phyloP scores from a whole-genome alignment of 2,797 vertebrate genomes.

The Xenops minutus region DNA sequence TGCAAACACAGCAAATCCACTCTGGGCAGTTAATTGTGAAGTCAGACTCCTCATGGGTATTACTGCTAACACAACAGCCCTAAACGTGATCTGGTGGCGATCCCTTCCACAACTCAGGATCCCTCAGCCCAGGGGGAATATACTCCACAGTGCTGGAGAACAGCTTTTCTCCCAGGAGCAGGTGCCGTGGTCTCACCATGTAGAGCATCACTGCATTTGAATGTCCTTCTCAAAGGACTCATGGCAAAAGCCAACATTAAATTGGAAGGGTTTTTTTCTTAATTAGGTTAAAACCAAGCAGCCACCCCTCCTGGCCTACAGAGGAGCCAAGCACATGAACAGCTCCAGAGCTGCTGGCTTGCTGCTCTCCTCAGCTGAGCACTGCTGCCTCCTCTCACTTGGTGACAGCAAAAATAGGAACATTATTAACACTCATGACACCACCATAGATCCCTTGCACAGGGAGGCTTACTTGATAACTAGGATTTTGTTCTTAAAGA shows the following conservation, averaged over 20 bases:
- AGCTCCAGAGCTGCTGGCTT: neutral
- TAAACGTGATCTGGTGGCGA: neutral
- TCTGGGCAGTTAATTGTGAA: accelerated
- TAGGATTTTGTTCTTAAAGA: neutral
- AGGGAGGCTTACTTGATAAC: neutral
- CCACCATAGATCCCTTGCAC: neutral
- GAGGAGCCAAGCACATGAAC: neutral
- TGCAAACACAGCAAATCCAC: neutral
- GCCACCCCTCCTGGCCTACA: neutral
- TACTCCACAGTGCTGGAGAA: neutral
- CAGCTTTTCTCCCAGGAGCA: neutral
- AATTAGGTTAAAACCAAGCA: neutral
- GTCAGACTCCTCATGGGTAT: neutral
- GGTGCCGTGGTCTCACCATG: accelerated
- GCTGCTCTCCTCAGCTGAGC: neutral
- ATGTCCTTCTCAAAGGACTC: neutral
- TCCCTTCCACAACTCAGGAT: neutral
- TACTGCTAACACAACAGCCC: neutral
- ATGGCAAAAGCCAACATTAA: neutral
- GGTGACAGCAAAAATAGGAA: neutral
- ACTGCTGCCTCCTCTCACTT: neutral
- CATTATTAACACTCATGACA: neutral
- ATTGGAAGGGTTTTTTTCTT: neutral
- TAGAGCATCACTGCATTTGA: neutral
- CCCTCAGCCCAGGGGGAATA: neutral